phyloP scores from a whole-genome alignment of 2,113 vertebrate genomes.

The Misgurnus mizolepis region DNA sequence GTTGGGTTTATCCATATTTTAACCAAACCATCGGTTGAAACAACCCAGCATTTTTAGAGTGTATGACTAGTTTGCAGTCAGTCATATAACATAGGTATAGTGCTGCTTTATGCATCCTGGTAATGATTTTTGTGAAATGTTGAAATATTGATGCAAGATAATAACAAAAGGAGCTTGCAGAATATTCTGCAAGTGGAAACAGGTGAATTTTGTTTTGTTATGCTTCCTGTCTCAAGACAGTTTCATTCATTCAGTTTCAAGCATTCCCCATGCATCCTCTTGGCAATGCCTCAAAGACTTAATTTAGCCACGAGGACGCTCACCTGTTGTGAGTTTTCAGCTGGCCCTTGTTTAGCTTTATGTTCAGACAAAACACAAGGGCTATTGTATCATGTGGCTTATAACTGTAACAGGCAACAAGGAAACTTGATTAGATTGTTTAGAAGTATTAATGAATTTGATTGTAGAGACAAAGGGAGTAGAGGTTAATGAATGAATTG shows the following conservation, averaged over 20 bases:
- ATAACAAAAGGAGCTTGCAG: background rate
- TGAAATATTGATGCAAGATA: background rate
- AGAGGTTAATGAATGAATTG: background rate
- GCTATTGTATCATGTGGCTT: constrained; percentile 28
- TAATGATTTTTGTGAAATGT: background rate
- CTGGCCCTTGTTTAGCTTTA: constrained; percentile 47
- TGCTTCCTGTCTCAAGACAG: constrained; percentile 33
- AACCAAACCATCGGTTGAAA: too few relatives aligned
- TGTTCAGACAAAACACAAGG: constrained; percentile 21
- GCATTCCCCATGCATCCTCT: constrained; percentile 39
- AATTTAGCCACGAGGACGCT: constrained; percentile 47
- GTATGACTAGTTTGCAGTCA: background rate
- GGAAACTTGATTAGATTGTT: constrained; percentile 10
- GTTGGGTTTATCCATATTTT: too few relatives aligned
- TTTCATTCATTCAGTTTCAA: constrained; percentile 1
- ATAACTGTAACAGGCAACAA: background rate
- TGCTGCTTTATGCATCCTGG: background rate
- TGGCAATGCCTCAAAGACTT: constrained; percentile 48
- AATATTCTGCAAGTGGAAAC: background rate
- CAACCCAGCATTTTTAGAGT: too few relatives aligned
- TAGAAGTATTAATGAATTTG: background rate
- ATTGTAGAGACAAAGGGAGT: background rate
- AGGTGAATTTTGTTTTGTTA: constrained; percentile 45
- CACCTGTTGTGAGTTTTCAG: constrained; percentile 58
- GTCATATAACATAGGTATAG: background rate